These are phyloP conservation scores for Schmidtea mediterranea DNA, from an alignment of 1,140 invertebrate species.

Conservation along the genomic window DNA sequence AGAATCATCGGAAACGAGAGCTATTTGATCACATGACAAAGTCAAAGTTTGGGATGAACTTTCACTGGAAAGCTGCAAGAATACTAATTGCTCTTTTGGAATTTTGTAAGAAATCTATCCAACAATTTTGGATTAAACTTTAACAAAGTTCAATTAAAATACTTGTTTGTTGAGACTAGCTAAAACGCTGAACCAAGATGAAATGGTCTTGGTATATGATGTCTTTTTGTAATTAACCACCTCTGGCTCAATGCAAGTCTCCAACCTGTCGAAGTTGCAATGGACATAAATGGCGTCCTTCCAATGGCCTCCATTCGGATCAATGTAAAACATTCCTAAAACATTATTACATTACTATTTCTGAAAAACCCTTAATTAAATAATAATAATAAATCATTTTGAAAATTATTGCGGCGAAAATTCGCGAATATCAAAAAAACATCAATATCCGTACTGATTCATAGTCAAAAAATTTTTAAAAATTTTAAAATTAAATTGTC, in stretches of 20 bases:
- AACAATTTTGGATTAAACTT: neutral
- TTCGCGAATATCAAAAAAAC: no score
- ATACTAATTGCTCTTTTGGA: neutral
- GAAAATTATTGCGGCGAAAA: no score
- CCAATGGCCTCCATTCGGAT: constrained; percentile 5
- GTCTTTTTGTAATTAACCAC: neutral
- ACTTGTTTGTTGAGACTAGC: neutral
- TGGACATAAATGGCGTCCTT: neutral
- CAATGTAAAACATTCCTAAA: neutral
- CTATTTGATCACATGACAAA: neutral
- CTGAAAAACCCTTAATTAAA: no score
- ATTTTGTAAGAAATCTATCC: neutral
- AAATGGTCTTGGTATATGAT: neutral
- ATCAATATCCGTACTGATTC: no score
- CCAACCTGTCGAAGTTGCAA: neutral
- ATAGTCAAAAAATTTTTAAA: no score
- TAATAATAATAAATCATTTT: no score
- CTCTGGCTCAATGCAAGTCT: constrained; percentile 1
- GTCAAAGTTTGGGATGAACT: neutral
- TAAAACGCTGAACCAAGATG: neutral
- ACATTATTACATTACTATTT: no score
- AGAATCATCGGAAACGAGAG: no score
- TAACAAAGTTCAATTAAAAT: neutral
- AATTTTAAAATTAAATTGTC: no score
- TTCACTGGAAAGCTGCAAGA: constrained; percentile 1